Percentiles rank a stretch among this genome's conserved stretches.
These are phyloP conservation scores for Oryzaephilus surinamensis DNA, from an alignment of 1,140 invertebrate genomes.

Conservation along the genomic window DNA sequence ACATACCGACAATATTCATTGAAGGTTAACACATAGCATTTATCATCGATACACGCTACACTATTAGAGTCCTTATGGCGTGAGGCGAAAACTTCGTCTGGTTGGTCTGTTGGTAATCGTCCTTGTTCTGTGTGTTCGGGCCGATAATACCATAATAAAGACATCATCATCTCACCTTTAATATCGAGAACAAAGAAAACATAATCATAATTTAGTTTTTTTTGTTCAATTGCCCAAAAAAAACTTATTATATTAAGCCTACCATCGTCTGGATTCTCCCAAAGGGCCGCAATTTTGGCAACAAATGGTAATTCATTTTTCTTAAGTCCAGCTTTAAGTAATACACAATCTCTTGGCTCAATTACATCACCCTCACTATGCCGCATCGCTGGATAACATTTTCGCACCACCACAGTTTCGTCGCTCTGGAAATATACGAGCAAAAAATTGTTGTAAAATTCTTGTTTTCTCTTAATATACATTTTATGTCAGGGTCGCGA, in stretches of 20 bases:
- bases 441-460: conserved; percentile 1
- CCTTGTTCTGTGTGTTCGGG: conserved; percentile 93
- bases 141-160: conserved; percentile 92
- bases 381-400: conserved; percentile 81
- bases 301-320: conserved; percentile 87
- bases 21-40: conserved; percentile 92
- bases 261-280: conserved; percentile 92
- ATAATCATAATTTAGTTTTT: background rate
- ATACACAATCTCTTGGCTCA: conserved; percentile 76
- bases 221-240: no score
- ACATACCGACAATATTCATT: conserved; percentile 92
- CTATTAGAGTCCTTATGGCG: conserved; percentile 88
- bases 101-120: conserved; percentile 61
- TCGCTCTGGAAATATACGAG: conserved; percentile 59
- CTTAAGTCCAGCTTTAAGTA: conserved; percentile 69
- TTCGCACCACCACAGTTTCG: conserved; percentile 56
- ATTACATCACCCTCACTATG: conserved; percentile 75
- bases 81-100: conserved; percentile 91
- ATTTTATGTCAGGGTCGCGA: no score
- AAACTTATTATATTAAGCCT: conserved; percentile 26
- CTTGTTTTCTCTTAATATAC: no score
- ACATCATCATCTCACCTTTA: conserved; percentile 98
- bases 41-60: conserved; percentile 96
- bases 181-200: background rate
- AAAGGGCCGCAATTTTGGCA: conserved; percentile 85